Evolutionary conservation across 2,113 vertebrate genomes (phyloP).

Genomic region (Corythoichthys haematopterus): DNA sequence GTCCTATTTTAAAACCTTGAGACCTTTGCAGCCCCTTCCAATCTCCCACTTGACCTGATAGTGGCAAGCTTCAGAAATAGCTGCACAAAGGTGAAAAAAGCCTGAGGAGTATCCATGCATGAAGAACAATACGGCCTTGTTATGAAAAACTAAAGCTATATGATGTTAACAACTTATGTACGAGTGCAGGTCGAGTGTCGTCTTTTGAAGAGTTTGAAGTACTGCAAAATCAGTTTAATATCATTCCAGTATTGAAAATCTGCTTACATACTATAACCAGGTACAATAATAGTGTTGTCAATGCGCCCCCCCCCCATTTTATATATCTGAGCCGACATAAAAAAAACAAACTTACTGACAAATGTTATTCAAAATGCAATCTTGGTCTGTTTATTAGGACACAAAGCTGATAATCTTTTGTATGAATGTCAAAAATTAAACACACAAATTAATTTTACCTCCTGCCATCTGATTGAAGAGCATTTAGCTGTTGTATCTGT

Average conservation of each 20-base stretch:
- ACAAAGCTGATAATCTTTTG: background rate
- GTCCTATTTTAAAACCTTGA: background rate
- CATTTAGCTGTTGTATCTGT: background rate
- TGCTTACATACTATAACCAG: background rate
- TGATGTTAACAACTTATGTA: background rate
- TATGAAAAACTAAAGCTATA: background rate
- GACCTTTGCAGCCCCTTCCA: background rate
- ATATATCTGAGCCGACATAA: constrained; percentile 7
- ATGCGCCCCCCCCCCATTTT: too few species aligned
- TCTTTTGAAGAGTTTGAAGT: background rate
- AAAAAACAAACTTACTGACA: too few species aligned
- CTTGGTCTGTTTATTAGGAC: background rate
- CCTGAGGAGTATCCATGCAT: background rate
- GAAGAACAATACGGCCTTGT: background rate
- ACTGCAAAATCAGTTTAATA: too few species aligned
- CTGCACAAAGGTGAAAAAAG: background rate
- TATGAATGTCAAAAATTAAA: too few species aligned
- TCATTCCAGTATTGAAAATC: too few species aligned
- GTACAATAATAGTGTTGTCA: background rate
- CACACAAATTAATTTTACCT: background rate
- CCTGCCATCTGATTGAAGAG: background rate
- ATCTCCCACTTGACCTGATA: background rate
- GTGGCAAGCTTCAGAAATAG: background rate
- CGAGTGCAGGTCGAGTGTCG: background rate
- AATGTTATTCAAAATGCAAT: too few species aligned